Percentiles rank a stretch among this genome's conserved stretches.
phyloP scores from a whole-genome alignment of 2,797 vertebrate species.

The Etheostoma nigrum region DNA sequence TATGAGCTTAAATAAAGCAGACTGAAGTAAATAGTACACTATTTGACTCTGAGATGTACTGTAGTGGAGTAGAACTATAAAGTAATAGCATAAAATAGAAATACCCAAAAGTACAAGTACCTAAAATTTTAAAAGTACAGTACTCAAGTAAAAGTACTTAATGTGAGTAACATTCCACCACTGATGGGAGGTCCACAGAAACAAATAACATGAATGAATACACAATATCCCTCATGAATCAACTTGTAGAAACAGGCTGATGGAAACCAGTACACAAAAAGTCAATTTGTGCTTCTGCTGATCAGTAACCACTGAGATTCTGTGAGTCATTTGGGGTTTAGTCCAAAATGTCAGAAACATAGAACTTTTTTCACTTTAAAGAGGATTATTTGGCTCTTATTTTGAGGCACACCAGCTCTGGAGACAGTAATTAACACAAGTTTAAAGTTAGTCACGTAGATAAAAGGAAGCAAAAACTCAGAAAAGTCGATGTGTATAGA shows the following conservation, averaged over 20 bases:
- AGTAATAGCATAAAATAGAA: too few species aligned
- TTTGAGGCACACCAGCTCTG: background rate
- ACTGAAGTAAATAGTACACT: too few species aligned
- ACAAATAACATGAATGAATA: background rate
- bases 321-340: conserved; percentile 6
- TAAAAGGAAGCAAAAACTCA: conserved; percentile 17
- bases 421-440: background rate
- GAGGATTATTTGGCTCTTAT: background rate
- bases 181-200: too few species aligned
- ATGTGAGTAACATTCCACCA: too few species aligned
- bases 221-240: background rate
- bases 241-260: background rate
- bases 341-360: background rate
- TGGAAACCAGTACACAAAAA: background rate
- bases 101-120: too few species aligned
- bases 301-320: conserved; percentile 10
- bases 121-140: too few species aligned
- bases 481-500: conserved; percentile 22
- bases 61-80: too few species aligned
- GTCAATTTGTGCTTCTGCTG: conserved; percentile 10
- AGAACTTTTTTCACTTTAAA: background rate
- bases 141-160: background rate
- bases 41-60: too few species aligned
- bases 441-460: background rate
- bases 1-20: too few species aligned